Evolutionary conservation across 2,888 invertebrate genomes (phyloP).

Genomic region (Heliconius sara): DNA sequence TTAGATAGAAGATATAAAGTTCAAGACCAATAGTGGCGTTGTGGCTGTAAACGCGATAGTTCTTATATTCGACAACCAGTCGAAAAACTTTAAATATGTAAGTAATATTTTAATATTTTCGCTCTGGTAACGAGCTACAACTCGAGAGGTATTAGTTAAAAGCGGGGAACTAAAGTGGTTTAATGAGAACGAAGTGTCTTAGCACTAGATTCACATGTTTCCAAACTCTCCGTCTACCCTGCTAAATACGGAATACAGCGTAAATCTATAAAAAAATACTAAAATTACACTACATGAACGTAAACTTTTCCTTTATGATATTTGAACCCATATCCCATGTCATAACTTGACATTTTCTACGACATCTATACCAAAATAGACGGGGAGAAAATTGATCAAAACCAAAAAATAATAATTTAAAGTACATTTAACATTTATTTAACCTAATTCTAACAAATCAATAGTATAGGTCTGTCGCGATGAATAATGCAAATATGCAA

Average conservation of each 20-base stretch:
- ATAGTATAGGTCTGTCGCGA: slow-evolving; percentile 48
- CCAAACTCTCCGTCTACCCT: too few species aligned
- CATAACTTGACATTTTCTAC: background rate
- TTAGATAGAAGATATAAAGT: background rate
- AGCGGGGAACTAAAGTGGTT: too few species aligned
- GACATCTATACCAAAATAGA: background rate
- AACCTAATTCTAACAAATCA: slow-evolving; percentile 46
- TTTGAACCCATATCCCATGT: background rate
- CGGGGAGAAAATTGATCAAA: background rate
- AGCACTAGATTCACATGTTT: too few species aligned
- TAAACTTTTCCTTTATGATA: background rate
- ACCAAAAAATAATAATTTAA: background rate
- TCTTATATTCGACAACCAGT: too few species aligned
- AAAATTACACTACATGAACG: background rate
- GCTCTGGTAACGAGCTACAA: too few species aligned
- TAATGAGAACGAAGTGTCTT: too few species aligned
- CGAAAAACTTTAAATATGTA: too few species aligned
- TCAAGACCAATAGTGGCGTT: background rate
- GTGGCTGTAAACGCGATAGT: too few species aligned
- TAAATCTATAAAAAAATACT: too few species aligned
- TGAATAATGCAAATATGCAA: slow-evolving; percentile 78
- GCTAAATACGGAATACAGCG: too few species aligned
- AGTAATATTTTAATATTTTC: too few species aligned
- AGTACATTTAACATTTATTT: slow-evolving; percentile 19
- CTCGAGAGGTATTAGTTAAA: too few species aligned